These are phyloP conservation scores for Sarcophaga caerulescens DNA, from an alignment of 2,888 invertebrate genomes.

Conservation along the genomic window DNA sequence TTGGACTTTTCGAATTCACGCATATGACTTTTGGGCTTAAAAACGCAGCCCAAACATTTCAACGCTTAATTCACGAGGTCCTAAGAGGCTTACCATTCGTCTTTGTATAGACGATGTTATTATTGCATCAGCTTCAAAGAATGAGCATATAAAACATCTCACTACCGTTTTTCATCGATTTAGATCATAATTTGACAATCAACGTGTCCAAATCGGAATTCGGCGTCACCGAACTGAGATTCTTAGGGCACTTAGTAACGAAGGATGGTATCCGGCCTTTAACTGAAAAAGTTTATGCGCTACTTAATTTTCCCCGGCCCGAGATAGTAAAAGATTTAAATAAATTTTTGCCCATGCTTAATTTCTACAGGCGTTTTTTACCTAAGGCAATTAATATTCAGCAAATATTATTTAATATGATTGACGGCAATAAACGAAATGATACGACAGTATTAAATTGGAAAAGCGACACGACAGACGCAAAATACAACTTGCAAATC, in stretches of 20 bases:
- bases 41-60: constrained; percentile 58
- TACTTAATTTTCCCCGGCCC: constrained; percentile 18
- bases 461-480: constrained; percentile 23
- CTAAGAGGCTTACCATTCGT: constrained; percentile 40
- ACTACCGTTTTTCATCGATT: constrained; percentile 1
- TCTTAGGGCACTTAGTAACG: constrained; percentile 35
- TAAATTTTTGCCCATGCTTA: constrained; percentile 67
- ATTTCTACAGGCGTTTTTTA: constrained; percentile 65
- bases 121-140: constrained; percentile 53
- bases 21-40: constrained; percentile 56
- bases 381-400: constrained; percentile 54
- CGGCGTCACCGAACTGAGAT: constrained; percentile 7
- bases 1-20: constrained; percentile 56
- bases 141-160: constrained; percentile 2
- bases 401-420: constrained; percentile 44
- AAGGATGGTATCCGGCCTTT: constrained; percentile 34
- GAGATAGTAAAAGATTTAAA: constrained; percentile 58
- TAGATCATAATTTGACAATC: not conserved
- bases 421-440: constrained; percentile 49
- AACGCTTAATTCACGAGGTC: constrained; percentile 51
- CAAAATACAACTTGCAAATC: constrained; percentile 38
- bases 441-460: constrained; percentile 30
- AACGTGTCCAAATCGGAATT: constrained; percentile 5
- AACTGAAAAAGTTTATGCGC: constrained; percentile 30
- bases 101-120: constrained; percentile 72